Evolutionary conservation across 2,888 invertebrate genomes (phyloP), one percentile per base, ranked within the genome.

Genomic region (Halictus quadricinctus): DNA sequence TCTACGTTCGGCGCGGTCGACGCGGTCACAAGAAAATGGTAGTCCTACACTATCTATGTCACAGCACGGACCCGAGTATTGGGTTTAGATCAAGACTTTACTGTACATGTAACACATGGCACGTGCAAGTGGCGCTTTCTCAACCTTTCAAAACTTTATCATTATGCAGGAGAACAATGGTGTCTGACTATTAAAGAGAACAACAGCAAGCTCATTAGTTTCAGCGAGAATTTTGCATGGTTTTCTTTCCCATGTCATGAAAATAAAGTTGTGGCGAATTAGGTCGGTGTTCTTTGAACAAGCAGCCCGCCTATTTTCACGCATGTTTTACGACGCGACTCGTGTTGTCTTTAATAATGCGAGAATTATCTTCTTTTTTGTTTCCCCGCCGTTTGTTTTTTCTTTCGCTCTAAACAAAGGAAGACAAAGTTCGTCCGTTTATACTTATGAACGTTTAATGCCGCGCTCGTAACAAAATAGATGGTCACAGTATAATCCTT

Each of bases 361-460:
- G 58, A 50, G 60, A 77, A 81, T 81, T 77, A 74, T 70, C 43
- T 29, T 72, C 25, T 1, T 10, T 69, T 69, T 69, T 41, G 10
- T 1, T 1, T 41, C 0, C 10, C 10, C 5, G 41, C 18, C 29
- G 8, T 18, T 10, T 8, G 69, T 69, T 69, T 69, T 54, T n/a
- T 76, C 72, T 75, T 78, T 48, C 48, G 72, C 48, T 29, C 72
- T 79, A 43, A 78, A 78, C 78, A 76, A 82, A 84, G 58, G 54
- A 79, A 79, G 78, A 84, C 66, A 76, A 79, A 84, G 75, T 48
- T 72, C 41, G 75, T 54, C 46, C 54, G 78, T 84, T 84, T 82
- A 58, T 84, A 84, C 78, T 84, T 84, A 82, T 58, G 29, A 84
- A 75, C 78, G 72, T 66, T 84, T 84, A 82, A 82, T 54, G 64